Conservation (phyloP, 2,888 invertebrate genomes). For the Macrosoma leucophasiata region DNA sequence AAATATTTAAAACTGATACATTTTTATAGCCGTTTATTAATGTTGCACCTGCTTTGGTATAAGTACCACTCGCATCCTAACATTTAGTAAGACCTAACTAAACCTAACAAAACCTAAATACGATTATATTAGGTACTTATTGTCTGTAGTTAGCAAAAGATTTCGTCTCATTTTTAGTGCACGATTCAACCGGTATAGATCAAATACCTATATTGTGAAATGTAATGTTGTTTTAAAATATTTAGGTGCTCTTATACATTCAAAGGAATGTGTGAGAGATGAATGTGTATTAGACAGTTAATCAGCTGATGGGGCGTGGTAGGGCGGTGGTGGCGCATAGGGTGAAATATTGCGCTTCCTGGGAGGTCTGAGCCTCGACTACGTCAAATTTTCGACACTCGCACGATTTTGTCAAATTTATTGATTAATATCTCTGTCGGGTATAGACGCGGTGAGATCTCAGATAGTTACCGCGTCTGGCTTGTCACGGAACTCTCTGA, state of each 20-base stretch:
- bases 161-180: no score
- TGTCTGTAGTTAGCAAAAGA: no score
- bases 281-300: constrained; percentile 65
- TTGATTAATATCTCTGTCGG: constrained; percentile 62
- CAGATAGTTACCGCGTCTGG: constrained; percentile 38
- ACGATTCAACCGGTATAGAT: no score
- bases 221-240: neutral
- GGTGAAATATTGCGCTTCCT: constrained; percentile 68
- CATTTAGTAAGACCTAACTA: no score
- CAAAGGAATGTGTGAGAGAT: constrained; percentile 42
- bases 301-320: constrained; percentile 62
- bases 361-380: constrained; percentile 61
- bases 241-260: constrained; percentile 14
- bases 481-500: constrained; percentile 20
- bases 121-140: no score
- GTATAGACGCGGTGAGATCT: constrained; percentile 41
- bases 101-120: no score
- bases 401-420: constrained; percentile 69
- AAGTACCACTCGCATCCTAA: no score
- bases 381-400: constrained; percentile 69
- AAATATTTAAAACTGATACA: no score
- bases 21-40: no score
- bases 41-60: no score
- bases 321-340: constrained; percentile 43
- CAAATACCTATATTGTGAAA: neutral